Conservation (phyloP, 2,888 invertebrate genomes). For the Andrena dorsata region DNA sequence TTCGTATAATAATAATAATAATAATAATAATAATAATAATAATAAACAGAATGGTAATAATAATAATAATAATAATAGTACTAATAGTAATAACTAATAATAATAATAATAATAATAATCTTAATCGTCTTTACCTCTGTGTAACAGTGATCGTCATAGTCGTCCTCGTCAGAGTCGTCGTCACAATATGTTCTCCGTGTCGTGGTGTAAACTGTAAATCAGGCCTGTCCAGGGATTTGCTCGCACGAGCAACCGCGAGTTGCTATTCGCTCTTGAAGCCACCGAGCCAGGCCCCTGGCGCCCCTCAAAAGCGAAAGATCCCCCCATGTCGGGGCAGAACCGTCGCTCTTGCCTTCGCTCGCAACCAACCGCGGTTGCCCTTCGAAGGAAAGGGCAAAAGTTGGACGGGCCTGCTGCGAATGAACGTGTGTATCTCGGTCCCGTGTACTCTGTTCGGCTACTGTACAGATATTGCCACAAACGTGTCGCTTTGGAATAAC, state of each 20-base stretch:
- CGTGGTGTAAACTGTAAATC: background rate
- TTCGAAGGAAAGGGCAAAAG: too few species aligned
- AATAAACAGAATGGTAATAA: conserved; percentile 32
- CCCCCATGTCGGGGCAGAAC: too few species aligned
- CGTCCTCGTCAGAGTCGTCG: conserved; percentile 4
- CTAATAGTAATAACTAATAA: conserved; percentile 31
- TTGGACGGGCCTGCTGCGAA: too few species aligned
- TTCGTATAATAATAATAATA: conserved; percentile 30
- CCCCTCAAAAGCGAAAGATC: too few species aligned
- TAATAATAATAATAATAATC: conserved; percentile 46
- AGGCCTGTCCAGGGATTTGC: too few species aligned
- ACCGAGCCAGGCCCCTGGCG: too few species aligned
- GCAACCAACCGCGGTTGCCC: too few species aligned
- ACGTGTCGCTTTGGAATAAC: conserved; percentile 53
- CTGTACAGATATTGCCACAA: conserved; percentile 58
- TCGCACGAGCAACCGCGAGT: too few species aligned
- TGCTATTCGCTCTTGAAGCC: too few species aligned
- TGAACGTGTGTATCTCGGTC: conserved; percentile 14
- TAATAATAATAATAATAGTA: background rate
- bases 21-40: conserved; percentile 31
- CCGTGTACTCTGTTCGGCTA: conserved; percentile 32
- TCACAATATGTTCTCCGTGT: background rate
- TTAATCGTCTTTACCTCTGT: conserved; percentile 27
- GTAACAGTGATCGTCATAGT: conserved; percentile 22
- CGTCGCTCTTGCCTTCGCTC: too few species aligned